Conservation (phyloP, 2,797 vertebrate genomes). For the Semaprochilodus insignis region DNA sequence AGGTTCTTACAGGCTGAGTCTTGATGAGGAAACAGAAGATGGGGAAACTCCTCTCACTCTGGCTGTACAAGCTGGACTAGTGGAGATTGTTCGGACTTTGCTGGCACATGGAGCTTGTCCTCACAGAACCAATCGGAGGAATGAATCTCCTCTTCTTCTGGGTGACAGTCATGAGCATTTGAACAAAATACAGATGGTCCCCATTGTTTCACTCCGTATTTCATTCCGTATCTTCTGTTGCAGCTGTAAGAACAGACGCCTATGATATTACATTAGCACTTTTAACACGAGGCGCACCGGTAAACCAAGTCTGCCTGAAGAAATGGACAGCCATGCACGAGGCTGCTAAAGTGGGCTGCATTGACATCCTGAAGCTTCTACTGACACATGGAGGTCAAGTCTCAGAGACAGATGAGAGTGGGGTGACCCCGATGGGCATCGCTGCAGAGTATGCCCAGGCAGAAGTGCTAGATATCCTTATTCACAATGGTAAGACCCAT, state of each 20-base stretch:
- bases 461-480: conserved; percentile 84
- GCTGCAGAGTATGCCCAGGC: conserved; percentile 84
- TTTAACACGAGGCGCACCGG: conserved; percentile 78
- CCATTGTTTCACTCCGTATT: background rate
- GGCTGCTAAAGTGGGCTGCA: conserved; percentile 83
- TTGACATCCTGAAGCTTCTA: conserved; percentile 82
- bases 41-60: conserved; percentile 88
- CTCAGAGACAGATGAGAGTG: conserved; percentile 79
- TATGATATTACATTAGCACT: conserved; percentile 79
- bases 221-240: conserved; percentile 38
- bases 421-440: conserved; percentile 84
- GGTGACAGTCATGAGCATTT: conserved; percentile 66
- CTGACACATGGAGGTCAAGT: conserved; percentile 81
- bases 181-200: background rate
- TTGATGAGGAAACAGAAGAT: conserved; percentile 84
- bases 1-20: conserved; percentile 76
- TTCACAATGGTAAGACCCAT: conserved; percentile 81
- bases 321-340: conserved; percentile 88
- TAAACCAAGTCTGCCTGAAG: conserved; percentile 83
- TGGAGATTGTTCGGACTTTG: conserved; percentile 79
- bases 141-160: conserved; percentile 85
- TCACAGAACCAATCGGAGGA: conserved; percentile 83
- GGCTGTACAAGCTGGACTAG: conserved; percentile 79
- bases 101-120: conserved; percentile 83
- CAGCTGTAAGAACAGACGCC: conserved; percentile 80